Conservation (phyloP, 2,797 vertebrate species). For the Sebastes alutus region DNA sequence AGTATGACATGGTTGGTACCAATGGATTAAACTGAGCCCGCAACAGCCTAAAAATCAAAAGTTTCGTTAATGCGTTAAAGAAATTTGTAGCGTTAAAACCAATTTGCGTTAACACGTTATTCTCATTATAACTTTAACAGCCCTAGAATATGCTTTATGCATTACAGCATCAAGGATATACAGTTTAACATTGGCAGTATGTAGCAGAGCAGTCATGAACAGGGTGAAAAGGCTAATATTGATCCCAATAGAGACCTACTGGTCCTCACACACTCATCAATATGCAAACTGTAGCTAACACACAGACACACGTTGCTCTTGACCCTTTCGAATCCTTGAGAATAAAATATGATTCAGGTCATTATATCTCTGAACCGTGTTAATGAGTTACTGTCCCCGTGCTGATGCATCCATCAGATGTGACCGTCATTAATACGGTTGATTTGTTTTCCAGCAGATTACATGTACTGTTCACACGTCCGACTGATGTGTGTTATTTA, state of each 20-base stretch:
- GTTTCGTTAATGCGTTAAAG: no score
- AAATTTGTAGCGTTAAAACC: no score
- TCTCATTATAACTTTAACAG: no score
- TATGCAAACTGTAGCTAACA: slow-evolving; percentile 22
- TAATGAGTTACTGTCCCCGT: slow-evolving; percentile 14
- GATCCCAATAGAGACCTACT: slow-evolving; percentile 31
- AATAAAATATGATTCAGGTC: slow-evolving; percentile 1
- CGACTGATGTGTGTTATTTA: slow-evolving; percentile 7
- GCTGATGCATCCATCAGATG: slow-evolving; percentile 5
- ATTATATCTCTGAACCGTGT: not conserved
- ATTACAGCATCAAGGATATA: slow-evolving; percentile 10
- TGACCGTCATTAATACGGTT: slow-evolving; percentile 15
- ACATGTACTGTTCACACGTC: not conserved
- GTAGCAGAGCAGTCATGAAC: slow-evolving; percentile 7
- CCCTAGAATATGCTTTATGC: slow-evolving; percentile 17
- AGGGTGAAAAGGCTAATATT: slow-evolving; percentile 44
- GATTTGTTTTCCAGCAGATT: slow-evolving; percentile 41
- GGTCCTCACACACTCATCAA: slow-evolving; percentile 31
- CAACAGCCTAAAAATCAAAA: no score
- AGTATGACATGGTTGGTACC: no score
- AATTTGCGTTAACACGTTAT: no score
- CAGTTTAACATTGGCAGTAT: slow-evolving; percentile 22
- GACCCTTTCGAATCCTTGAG: not conserved
- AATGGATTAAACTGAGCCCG: no score
- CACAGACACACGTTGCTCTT: slow-evolving; percentile 1